Evolutionary conservation across 2,113 vertebrate species (phyloP).

Genomic region (Acrocephalus arundinaceus): DNA sequence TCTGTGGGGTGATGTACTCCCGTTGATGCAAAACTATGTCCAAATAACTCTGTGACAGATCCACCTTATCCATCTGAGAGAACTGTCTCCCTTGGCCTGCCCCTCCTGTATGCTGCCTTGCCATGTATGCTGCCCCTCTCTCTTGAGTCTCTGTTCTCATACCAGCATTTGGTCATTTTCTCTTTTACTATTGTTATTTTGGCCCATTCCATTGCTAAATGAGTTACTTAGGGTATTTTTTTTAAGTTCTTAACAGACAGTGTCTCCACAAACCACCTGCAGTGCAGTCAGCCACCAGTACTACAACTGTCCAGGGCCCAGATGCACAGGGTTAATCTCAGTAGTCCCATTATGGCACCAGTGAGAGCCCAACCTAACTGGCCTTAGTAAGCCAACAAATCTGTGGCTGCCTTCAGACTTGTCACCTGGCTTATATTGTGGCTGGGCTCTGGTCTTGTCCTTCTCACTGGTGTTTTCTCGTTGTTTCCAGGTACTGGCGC

Average conservation of each 20-base stretch:
- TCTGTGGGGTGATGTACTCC: neutral
- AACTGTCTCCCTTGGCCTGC: neutral
- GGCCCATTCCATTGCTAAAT: neutral
- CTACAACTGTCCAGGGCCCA: neutral
- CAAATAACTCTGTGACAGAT: neutral
- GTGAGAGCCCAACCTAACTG: neutral
- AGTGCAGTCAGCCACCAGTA: neutral
- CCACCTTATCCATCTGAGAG: neutral
- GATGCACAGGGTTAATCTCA: neutral
- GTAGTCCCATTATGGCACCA: neutral
- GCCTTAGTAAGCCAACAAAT: neutral
- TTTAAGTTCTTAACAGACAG: neutral
- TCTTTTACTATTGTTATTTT: neutral
- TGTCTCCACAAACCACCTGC: neutral
- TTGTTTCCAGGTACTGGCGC: constrained; percentile 82
- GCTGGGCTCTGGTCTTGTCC: neutral
- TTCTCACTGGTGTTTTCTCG: neutral
- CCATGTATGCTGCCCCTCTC: accelerated
- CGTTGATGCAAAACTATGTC: neutral
- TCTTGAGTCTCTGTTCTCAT: neutral
- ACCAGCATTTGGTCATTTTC: neutral
- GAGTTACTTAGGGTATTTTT: neutral
- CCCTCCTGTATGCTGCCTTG: accelerated
- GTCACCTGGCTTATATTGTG: neutral
- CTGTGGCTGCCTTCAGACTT: neutral